A percentile compares a stretch with the other conserved stretches of the same genome.
Conservation (phyloP, 1,140 invertebrate genomes). For the Nasonia longicornis region DNA sequence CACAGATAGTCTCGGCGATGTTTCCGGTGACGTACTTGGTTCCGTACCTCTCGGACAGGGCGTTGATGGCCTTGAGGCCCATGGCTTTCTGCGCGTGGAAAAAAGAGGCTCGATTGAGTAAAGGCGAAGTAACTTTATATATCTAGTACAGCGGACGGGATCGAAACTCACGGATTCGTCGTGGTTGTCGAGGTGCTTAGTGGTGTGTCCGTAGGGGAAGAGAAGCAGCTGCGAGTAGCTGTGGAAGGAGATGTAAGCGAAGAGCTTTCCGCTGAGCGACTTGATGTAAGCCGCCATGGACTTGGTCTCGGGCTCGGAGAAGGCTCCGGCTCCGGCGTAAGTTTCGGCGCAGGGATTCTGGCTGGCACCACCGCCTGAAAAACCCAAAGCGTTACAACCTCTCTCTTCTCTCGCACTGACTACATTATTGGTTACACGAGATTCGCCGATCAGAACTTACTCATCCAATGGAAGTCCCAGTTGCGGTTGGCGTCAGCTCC, state of each 20-base stretch:
- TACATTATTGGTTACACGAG: not conserved
- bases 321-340: conserved; percentile 76
- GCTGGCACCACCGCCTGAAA: conserved; percentile 74
- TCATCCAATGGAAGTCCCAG: conserved; percentile 78
- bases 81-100: conserved; percentile 66
- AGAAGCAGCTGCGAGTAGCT: conserved; percentile 81
- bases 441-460: conserved; percentile 52
- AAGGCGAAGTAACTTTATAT: too few relatives aligned
- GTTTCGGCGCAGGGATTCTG: conserved; percentile 77
- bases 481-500: conserved; percentile 83
- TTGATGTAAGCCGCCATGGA: conserved; percentile 71
- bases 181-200: conserved; percentile 72
- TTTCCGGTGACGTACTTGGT: conserved; percentile 74
- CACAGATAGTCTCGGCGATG: conserved; percentile 72
- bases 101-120: not conserved
- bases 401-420: not conserved
- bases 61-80: conserved; percentile 71
- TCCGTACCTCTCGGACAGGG: conserved; percentile 73
- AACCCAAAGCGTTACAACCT: not conserved
- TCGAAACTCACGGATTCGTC: conserved; percentile 64
- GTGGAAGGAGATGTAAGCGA: conserved; percentile 81
- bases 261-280: conserved; percentile 69
- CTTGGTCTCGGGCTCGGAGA: conserved; percentile 81
- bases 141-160: too few relatives aligned
- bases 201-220: conserved; percentile 78